These are phyloP conservation scores for Drosophila phalerata DNA, from an alignment of 2,888 invertebrate genomes.

Conservation along the genomic window DNA sequence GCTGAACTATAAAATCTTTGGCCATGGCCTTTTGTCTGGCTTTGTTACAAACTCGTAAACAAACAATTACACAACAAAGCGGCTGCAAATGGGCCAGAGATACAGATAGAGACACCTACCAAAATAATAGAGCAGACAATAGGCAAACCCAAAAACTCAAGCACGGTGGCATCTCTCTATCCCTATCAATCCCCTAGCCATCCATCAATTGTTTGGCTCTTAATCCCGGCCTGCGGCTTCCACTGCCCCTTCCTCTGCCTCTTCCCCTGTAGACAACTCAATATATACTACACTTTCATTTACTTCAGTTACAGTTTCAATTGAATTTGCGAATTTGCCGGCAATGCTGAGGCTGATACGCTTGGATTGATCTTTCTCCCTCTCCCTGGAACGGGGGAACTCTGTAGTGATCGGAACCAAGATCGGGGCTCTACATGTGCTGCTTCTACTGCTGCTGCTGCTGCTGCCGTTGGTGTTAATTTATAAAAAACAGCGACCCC, in stretches of 20 bases:
- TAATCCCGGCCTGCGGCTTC: slow-evolving; percentile 82
- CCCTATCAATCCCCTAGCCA: slow-evolving; percentile 19
- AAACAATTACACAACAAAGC: slow-evolving; percentile 77
- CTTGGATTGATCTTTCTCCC: slow-evolving; percentile 57
- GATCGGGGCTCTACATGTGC: not conserved
- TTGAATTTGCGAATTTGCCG: slow-evolving; percentile 57
- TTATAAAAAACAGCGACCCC: slow-evolving; percentile 70
- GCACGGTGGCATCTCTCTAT: slow-evolving; percentile 67
- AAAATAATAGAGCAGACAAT: slow-evolving; percentile 56
- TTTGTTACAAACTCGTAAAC: slow-evolving; percentile 73
- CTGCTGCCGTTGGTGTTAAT: slow-evolving; percentile 51
- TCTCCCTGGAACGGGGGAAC: slow-evolving; percentile 27
- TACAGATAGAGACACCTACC: slow-evolving; percentile 67
- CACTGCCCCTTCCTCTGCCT: slow-evolving; percentile 21
- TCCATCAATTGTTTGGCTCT: slow-evolving; percentile 46
- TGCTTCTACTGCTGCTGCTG: not conserved
- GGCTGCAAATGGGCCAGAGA: slow-evolving; percentile 60
- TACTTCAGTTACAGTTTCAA: slow-evolving; percentile 61
- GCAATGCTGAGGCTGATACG: slow-evolving; percentile 36
- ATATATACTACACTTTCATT: slow-evolving; percentile 44
- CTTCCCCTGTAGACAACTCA: slow-evolving; percentile 59
- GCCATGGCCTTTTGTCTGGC: slow-evolving; percentile 70
- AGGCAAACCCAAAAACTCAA: slow-evolving; percentile 49
- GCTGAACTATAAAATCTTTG: slow-evolving; percentile 68
- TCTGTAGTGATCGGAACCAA: not conserved